These are phyloP conservation scores for Drosophila imparisetae DNA, from an alignment of 2,888 invertebrate species.

Conservation along the genomic window DNA sequence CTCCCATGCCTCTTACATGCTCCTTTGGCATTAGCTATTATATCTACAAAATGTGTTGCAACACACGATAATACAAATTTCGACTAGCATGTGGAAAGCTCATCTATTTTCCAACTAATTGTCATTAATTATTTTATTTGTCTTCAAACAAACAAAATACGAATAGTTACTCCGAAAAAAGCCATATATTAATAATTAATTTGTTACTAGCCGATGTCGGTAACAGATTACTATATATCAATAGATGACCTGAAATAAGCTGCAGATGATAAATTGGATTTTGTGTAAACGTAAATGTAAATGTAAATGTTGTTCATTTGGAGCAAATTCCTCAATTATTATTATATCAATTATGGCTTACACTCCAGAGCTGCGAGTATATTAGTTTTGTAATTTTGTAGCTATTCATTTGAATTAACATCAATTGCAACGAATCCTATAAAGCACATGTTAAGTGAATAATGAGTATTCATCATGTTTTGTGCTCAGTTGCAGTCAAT, in stretches of 20 bases:
- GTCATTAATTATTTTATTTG: background rate
- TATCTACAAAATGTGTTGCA: background rate
- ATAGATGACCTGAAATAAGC: background rate
- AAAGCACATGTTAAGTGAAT: slow-evolving; percentile 3
- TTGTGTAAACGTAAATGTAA: background rate
- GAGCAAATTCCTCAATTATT: background rate
- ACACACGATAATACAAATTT: background rate
- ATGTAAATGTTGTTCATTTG: background rate
- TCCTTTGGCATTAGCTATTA: background rate
- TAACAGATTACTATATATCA: background rate
- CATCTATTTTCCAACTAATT: background rate
- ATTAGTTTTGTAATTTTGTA: slow-evolving; percentile 6
- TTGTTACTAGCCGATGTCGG: too few species aligned
- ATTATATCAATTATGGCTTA: background rate
- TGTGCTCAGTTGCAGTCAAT: slow-evolving; percentile 6
- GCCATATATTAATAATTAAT: background rate
- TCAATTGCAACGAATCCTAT: slow-evolving; percentile 1
- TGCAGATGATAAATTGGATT: background rate
- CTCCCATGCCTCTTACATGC: background rate
- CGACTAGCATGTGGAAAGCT: background rate
- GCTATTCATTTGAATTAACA: slow-evolving; percentile 8
- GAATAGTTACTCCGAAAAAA: background rate
- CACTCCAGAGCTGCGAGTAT: background rate
- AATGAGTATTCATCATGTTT: slow-evolving; percentile 21
- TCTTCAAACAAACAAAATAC: background rate